Conservation (phyloP, 2,113 vertebrate species). For the Choloepus hoffmanni region DNA sequence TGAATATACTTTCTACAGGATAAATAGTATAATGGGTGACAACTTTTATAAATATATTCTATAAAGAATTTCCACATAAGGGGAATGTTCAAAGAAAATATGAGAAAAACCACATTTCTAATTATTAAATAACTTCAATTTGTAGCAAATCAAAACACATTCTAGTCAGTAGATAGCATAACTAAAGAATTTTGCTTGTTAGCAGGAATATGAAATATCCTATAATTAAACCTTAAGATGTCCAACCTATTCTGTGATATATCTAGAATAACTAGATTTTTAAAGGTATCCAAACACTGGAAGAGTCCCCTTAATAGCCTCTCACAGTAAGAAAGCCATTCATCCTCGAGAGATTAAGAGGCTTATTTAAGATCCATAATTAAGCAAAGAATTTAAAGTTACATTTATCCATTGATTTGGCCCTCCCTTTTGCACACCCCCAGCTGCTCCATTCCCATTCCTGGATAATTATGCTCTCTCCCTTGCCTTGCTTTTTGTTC, state of each 20-base stretch:
- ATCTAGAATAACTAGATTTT: slow-evolving; percentile 47
- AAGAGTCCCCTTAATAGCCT: background rate
- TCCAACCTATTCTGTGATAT: slow-evolving; percentile 19
- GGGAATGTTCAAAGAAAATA: slow-evolving; percentile 37
- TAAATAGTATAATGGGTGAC: slow-evolving; percentile 12
- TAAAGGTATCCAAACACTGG: slow-evolving; percentile 43
- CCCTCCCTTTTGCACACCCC: background rate
- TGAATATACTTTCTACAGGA: slow-evolving; percentile 49
- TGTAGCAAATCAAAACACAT: slow-evolving; percentile 55
- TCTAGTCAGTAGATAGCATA: slow-evolving; percentile 33
- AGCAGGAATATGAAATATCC: slow-evolving; percentile 46
- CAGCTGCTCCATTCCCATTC: slow-evolving; percentile 35
- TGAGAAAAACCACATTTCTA: background rate
- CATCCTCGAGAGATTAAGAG: slow-evolving; percentile 55
- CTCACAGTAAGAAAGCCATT: slow-evolving; percentile 4
- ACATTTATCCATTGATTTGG: slow-evolving; percentile 54
- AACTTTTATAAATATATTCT: slow-evolving; percentile 6
- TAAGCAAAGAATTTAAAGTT: slow-evolving; percentile 62
- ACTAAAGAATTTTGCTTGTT: slow-evolving; percentile 52
- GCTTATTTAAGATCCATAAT: slow-evolving; percentile 70
- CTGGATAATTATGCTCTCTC: slow-evolving; percentile 38
- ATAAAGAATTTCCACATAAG: background rate
- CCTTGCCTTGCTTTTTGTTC: slow-evolving; percentile 36
- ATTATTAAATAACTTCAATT: slow-evolving; percentile 50
- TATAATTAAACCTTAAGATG: background rate